phyloP scores from a whole-genome alignment of 2,888 invertebrate genomes.

The Hoplodrina ambigua region DNA sequence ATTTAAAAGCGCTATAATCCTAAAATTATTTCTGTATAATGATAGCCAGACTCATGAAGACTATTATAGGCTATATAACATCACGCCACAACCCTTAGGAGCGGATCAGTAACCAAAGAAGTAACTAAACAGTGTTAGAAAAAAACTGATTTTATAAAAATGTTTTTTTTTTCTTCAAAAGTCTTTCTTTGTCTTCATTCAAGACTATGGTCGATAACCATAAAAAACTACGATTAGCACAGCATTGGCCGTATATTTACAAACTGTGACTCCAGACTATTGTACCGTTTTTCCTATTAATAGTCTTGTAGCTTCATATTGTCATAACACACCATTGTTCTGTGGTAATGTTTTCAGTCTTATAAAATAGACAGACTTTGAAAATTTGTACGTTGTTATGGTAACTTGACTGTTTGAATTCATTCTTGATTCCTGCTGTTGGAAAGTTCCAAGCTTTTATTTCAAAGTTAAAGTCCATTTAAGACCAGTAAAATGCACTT shows the following conservation, averaged over 20 bases:
- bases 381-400: conserved; percentile 53
- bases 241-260: conserved; percentile 59
- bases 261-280: conserved; percentile 57
- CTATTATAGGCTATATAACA: too few species aligned
- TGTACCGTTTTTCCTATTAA: conserved; percentile 69
- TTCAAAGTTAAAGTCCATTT: not conserved
- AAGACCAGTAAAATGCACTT: too few species aligned
- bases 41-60: too few species aligned
- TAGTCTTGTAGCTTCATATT: conserved; percentile 50
- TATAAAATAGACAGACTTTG: conserved; percentile 54
- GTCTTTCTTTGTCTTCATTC: too few species aligned
- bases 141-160: too few species aligned
- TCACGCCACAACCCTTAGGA: too few species aligned
- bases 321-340: conserved; percentile 70
- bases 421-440: conserved; percentile 35
- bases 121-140: too few species aligned
- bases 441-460: conserved; percentile 14
- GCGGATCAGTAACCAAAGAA: too few species aligned
- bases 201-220: conserved; percentile 5
- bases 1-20: too few species aligned
- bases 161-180: too few species aligned
- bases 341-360: conserved; percentile 52
- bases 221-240: conserved; percentile 28
- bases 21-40: too few species aligned
- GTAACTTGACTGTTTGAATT: conserved; percentile 32